phyloP scores from a whole-genome alignment of 2,888 invertebrate genomes.

The Ochlodes sylvanus region DNA sequence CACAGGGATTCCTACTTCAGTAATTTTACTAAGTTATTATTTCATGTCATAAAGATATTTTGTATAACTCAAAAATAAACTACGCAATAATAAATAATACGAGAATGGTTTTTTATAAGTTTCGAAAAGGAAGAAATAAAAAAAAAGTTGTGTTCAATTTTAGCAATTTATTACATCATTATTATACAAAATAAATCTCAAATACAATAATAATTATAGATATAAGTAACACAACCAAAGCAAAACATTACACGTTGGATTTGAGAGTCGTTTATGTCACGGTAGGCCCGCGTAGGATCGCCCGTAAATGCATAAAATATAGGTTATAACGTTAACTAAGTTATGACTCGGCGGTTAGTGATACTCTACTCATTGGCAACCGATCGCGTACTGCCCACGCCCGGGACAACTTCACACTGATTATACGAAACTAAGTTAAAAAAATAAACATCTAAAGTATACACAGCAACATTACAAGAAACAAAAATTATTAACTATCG shows the following conservation, averaged over 20 bases:
- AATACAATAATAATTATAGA: constrained; percentile 80
- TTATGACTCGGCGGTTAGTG: constrained; percentile 68
- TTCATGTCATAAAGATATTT: too few species aligned
- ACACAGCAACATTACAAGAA: constrained; percentile 54
- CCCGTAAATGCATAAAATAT: constrained; percentile 75
- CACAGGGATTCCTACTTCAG: too few species aligned
- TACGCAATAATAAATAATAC: too few species aligned
- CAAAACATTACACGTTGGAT: constrained; percentile 81
- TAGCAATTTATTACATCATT: constrained; percentile 83
- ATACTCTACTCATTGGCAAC: constrained; percentile 69
- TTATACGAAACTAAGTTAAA: constrained; percentile 54
- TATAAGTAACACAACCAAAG: constrained; percentile 85
- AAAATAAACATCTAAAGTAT: constrained; percentile 75
- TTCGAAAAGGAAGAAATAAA: constrained; percentile 29
- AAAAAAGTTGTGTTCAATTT: constrained; percentile 57
- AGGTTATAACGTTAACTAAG: constrained; percentile 61
- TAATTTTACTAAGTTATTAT: too few species aligned
- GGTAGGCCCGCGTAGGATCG: constrained; percentile 58
- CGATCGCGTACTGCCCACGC: constrained; percentile 50
- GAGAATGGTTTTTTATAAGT: neutral
- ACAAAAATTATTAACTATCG: neutral
- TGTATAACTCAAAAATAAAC: too few species aligned
- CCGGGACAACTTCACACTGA: constrained; percentile 52
- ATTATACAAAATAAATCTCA: constrained; percentile 84
- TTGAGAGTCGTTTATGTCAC: constrained; percentile 72